Evolutionary conservation across 2,113 vertebrate genomes (phyloP), one percentile per base, ranked within the genome.

Genomic region (Echinops telfairi): DNA sequence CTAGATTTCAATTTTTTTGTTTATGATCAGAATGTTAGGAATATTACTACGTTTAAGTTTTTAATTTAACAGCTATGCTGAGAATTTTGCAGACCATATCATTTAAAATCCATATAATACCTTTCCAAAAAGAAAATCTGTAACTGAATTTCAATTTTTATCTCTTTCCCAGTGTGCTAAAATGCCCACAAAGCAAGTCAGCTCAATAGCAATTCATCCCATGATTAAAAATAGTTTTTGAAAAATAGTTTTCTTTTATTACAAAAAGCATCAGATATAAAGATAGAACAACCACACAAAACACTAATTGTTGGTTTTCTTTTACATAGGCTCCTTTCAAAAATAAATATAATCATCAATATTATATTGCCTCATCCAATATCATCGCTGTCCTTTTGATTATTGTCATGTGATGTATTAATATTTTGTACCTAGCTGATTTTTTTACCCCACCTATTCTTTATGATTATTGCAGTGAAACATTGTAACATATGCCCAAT

Each of bases 31-130:
- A 78, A 9, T 84, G 47, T 53, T 81, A 40, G 70, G 93, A 93
- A 40, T 90, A 94, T 68, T 47, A 16, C 88, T 93, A 79, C n/a
- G 77, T 66, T 12, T 66, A 88, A 80, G 10, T 73, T 92, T 66
- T 68, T 33, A 57, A 91, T 66, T 60, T 76, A 86, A 92, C 83
- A 94, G n/a, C 12, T 90, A 2, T 57, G 2, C 12, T 86, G 20
- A 89, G n/a, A 71, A 3, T 33, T 84, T 73, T 75, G 9, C 25
- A 47, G 71, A 81, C 23, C 81, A 43, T 2, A 47, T 10, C 31
- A 33, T 47, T 73, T 83, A 89, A 77, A 78, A 38, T 10, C 3
- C 19, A 14, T 19, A 43, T 84, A 68, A 80, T 0, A 14, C 76
- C 87, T 22, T 7, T 57, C 4, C 14, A 84, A 94, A 43, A 25